These are phyloP conservation scores for Helicoverpa assulta DNA, from an alignment of 2,888 invertebrate species.

Conservation along the genomic window DNA sequence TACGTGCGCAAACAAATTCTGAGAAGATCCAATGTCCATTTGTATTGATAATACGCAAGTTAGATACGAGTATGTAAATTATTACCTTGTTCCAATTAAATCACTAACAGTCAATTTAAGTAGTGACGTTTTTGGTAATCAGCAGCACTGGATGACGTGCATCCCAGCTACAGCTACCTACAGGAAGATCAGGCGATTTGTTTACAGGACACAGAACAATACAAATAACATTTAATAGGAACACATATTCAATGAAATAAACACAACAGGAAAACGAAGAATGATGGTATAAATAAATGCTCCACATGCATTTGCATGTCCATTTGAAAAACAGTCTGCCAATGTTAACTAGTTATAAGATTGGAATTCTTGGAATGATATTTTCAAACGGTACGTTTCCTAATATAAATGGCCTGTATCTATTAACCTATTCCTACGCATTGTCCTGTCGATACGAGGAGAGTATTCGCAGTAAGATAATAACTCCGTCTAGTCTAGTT, in stretches of 20 bases:
- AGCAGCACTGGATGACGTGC: constrained; percentile 53
- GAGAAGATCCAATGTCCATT: constrained; percentile 69
- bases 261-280: constrained; percentile 65
- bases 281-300: constrained; percentile 57
- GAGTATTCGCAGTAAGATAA: constrained; percentile 16
- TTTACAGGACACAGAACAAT: constrained; percentile 33
- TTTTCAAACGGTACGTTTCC: constrained; percentile 15
- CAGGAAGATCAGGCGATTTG: constrained; percentile 27
- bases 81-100: constrained; percentile 80
- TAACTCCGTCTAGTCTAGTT: constrained; percentile 19
- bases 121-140: constrained; percentile 71
- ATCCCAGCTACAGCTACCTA: constrained; percentile 16
- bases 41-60: constrained; percentile 68
- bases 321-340: constrained; percentile 19
- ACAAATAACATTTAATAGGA: constrained; percentile 47
- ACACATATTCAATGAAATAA: constrained; percentile 52
- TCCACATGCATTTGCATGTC: constrained; percentile 40
- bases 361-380: constrained; percentile 20
- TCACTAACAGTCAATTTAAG: constrained; percentile 63
- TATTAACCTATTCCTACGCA: background rate
- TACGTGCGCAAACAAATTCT: constrained; percentile 63
- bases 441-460: background rate
- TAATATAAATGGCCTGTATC: constrained; percentile 8
- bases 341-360: constrained; percentile 9
- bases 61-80: constrained; percentile 74